Evolutionary conservation across 2,113 vertebrate species (phyloP).

Genomic region (Diadophis punctatus): DNA sequence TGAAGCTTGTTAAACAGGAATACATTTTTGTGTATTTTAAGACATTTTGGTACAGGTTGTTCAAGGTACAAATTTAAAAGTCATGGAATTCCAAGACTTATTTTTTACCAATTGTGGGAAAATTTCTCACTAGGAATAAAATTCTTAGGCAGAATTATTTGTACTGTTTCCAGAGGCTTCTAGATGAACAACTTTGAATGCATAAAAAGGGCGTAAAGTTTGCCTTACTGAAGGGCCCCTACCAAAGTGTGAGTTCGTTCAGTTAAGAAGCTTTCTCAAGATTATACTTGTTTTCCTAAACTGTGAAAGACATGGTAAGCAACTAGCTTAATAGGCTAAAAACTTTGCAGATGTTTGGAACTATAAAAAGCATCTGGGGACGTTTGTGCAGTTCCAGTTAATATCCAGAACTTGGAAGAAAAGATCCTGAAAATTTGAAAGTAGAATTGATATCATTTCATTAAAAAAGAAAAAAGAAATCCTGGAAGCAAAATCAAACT

Average conservation of each 20-base stretch:
- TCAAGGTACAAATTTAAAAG: neutral
- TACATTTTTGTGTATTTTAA: neutral
- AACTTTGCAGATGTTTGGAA: neutral
- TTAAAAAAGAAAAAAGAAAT: neutral
- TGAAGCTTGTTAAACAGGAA: neutral
- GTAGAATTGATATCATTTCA: neutral
- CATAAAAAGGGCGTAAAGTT: neutral
- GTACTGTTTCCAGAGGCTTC: neutral
- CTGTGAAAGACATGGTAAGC: neutral
- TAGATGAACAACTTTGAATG: neutral
- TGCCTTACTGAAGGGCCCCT: neutral
- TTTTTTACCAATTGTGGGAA: neutral
- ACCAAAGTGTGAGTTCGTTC: neutral
- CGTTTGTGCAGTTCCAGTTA: neutral
- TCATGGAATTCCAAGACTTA: neutral
- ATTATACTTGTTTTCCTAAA: neutral
- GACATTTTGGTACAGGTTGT: neutral
- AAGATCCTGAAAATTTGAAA: neutral
- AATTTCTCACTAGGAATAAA: neutral
- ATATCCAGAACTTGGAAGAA: neutral
- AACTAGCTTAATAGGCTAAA: neutral
- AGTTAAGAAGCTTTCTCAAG: neutral
- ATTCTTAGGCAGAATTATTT: neutral
- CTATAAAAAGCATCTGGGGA: neutral
- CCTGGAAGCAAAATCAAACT: neutral